Evolutionary conservation across 2,888 invertebrate genomes (phyloP).

Genomic region (Meteorus colon): DNA sequence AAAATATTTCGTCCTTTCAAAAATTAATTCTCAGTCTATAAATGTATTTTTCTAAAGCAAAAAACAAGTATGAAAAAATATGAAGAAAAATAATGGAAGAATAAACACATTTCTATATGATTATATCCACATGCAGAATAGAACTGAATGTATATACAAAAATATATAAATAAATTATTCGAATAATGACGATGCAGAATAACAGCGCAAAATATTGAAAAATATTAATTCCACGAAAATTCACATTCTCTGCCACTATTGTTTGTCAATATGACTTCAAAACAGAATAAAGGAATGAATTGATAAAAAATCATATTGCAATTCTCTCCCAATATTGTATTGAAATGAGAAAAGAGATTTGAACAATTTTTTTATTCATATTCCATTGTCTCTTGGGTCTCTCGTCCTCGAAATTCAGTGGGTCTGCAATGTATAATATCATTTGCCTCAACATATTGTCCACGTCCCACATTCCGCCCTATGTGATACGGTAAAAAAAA

Average conservation of each 20-base stretch:
- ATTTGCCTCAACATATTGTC: slow-evolving; percentile 29
- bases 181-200: no score
- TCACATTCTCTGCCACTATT: not conserved
- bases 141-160: no score
- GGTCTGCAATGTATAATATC: slow-evolving; percentile 28
- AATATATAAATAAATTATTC: no score
- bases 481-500: slow-evolving; percentile 23
- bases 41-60: slow-evolving; percentile 45
- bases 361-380: not conserved
- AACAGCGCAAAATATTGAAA: not conserved
- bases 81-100: not conserved
- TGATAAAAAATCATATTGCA: not conserved
- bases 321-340: no score
- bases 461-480: slow-evolving; percentile 31
- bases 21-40: slow-evolving; percentile 19
- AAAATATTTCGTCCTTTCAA: not conserved
- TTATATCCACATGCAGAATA: not conserved
- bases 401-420: slow-evolving; percentile 23
- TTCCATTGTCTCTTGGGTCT: not conserved
- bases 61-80: slow-evolving; percentile 10
- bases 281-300: not conserved
- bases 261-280: not conserved
- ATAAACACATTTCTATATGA: slow-evolving; percentile 1
- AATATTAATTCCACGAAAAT: not conserved
- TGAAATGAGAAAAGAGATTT: not conserved